Base-by-base conservation (phyloP, 2,113 vertebrate genomes). In the Clarias gariepinus region DNA sequence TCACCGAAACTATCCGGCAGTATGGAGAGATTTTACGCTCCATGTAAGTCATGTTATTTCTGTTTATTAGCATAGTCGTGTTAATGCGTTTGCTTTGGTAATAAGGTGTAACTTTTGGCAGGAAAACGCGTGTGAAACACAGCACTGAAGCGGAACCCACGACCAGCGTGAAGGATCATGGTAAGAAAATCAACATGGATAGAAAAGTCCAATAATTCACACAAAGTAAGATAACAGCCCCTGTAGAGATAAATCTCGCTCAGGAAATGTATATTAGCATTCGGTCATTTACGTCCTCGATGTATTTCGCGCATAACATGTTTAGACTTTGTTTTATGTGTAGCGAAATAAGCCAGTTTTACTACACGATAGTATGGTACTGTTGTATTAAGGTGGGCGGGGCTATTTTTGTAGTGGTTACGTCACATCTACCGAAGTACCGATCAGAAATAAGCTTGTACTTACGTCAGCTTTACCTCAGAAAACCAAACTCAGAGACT, bases 21-120 rank as follows among this genome's bases (percentile, higher is more conserved):
- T 92, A 89, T 87, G 91, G 77, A 73, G 90, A 92, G 41, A 74
- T 94, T 8, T 30, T 95, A 85, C 77, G 76, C 7, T 81, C 52
- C 11, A 33, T 94, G 95, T 95, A 91, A 94, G 94, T 93, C 81
- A 3, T 18, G 33, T 68, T 41, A 23, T 60, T 63, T 11, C 4
- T 41, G 2, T 19, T 2, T 9, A 1, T 63, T 7, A 53, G 15
- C 12, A 25, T 0, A 15, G 15, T 36, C 4, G 2, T 63, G 79
- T n/a, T 21, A 4, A 52, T 66, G 28, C 7, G 47, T 47, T n/a
- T 30, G 15, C 12, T 86, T 73, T 82, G 15, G 16, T 36, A 41
- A 30, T 33, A n/a, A 55, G 1, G 13, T 8, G 74, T 11, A 0
- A 9, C 57, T 25, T 87, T 84, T 28, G 53, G 23, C 86, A 89